Evolutionary conservation across 2,888 invertebrate genomes (phyloP).

Genomic region (Molanna angustata): DNA sequence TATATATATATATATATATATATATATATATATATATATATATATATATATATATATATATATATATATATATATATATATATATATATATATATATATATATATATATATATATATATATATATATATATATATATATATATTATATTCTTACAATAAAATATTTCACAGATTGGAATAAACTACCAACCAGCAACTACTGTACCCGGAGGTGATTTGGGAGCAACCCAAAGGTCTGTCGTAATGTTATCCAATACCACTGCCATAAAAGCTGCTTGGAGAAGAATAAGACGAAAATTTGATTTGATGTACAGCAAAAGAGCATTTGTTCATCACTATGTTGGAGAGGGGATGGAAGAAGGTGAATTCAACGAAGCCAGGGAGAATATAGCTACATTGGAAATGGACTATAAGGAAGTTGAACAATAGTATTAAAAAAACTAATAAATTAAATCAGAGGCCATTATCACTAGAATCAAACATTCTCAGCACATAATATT

Average conservation of each 20-base stretch:
- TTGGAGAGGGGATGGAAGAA: slow-evolving; percentile 72
- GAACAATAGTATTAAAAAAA: slow-evolving; percentile 41
- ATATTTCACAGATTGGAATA: slow-evolving; percentile 60
- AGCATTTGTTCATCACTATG: slow-evolving; percentile 87
- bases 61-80: no score
- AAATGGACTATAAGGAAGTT: slow-evolving; percentile 67
- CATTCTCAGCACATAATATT: no score
- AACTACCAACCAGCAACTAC: slow-evolving; percentile 75
- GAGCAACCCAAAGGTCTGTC: slow-evolving; percentile 71
- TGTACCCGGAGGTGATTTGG: slow-evolving; percentile 73
- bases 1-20: no score
- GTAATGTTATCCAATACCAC: slow-evolving; percentile 83
- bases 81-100: no score
- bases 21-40: no score
- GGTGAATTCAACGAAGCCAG: slow-evolving; percentile 61
- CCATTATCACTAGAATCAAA: no score
- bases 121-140: no score
- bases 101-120: no score
- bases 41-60: no score
- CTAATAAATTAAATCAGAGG: no score
- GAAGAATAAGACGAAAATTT: slow-evolving; percentile 73
- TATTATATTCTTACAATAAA: slow-evolving; percentile 8
- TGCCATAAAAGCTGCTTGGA: slow-evolving; percentile 78
- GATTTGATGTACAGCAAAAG: slow-evolving; percentile 78
- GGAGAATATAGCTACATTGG: slow-evolving; percentile 60